These are phyloP conservation scores for Acleris sparsana DNA, from an alignment of 2,888 invertebrate species.

Conservation along the genomic window DNA sequence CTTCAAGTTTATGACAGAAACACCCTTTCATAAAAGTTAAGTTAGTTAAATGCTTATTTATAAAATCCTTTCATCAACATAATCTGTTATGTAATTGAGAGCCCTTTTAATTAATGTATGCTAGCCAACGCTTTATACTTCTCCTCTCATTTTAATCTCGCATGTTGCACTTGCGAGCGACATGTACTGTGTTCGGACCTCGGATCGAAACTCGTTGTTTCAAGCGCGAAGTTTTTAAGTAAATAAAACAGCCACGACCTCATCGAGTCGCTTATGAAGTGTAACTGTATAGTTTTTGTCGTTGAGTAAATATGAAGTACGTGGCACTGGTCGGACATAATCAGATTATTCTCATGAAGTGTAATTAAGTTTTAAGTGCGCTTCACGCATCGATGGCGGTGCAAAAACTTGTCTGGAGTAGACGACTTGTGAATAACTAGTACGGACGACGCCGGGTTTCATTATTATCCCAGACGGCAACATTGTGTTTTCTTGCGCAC, in stretches of 20 bases:
- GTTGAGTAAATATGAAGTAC: slow-evolving; percentile 21
- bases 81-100: too few relatives aligned
- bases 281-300: slow-evolving; percentile 27
- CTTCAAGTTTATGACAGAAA: too few relatives aligned
- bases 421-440: slow-evolving; percentile 41
- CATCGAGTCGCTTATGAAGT: slow-evolving; percentile 9
- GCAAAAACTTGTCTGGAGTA: slow-evolving; percentile 45
- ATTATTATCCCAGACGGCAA: slow-evolving; percentile 42
- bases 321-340: slow-evolving; percentile 40
- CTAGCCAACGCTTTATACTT: not conserved
- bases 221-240: not conserved
- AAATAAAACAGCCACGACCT: slow-evolving; percentile 20
- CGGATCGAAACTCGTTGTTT: slow-evolving; percentile 8
- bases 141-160: not conserved
- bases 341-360: slow-evolving; percentile 52
- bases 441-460: slow-evolving; percentile 37
- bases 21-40: too few relatives aligned
- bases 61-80: too few relatives aligned
- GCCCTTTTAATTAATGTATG: too few relatives aligned
- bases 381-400: slow-evolving; percentile 48
- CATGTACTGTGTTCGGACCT: not conserved
- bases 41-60: too few relatives aligned
- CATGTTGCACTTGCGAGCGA: not conserved
- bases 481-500: slow-evolving; percentile 39
- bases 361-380: slow-evolving; percentile 52